Evolutionary conservation across 2,888 invertebrate genomes (phyloP), one percentile per base, ranked within the genome.

Genomic region (Monoplex corrugatus): DNA sequence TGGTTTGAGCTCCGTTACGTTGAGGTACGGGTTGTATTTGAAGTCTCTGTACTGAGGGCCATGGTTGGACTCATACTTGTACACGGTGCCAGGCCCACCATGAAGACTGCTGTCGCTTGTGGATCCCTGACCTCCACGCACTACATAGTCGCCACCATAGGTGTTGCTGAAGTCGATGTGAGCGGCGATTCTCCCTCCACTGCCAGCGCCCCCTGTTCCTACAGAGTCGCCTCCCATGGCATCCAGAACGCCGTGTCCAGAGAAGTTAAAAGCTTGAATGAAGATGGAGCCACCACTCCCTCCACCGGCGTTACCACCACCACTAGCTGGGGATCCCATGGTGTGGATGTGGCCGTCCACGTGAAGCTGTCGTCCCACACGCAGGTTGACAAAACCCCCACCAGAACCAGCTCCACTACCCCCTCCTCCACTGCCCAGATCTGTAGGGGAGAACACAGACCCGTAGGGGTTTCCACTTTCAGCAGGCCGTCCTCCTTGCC

Each of bases 31-130:
- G 68, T 94, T 92, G 89, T 94, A 94, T 75, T 94, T 94, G 23
- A 94, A 91, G 84, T 94, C 94, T 78, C 94, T 90, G 91, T 94
- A 94, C 63, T 91, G 89, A 13, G 94, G 94, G 8, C 94, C 94
- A 86, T 93, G 88, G 44, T 89, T 89, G 1, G 94, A 93, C 84
- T 94, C 94, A 90, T 92, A 94, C 88, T 94, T 94, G 88, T 94
- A 94, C 1, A 93, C 90, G 2, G 94, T 94, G 40, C 94, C 94
- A 23, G 94, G 94, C 0, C 94, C 94, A 13, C 94, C 94, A 84
- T 89, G 90, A 75, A 89, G 87, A n/a, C 87, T 75, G 38, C 45
- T 88, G 43, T 44, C 87, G 44, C 86, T 35, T 23, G 89, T 72
- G 16, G 91, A 90, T 35, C 91, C 91, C 16, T 13, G 2, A 19